Evolutionary conservation across 2,113 vertebrate species (phyloP), one percentile per base, ranked within the genome.

Genomic region (Myodes glareolus): DNA sequence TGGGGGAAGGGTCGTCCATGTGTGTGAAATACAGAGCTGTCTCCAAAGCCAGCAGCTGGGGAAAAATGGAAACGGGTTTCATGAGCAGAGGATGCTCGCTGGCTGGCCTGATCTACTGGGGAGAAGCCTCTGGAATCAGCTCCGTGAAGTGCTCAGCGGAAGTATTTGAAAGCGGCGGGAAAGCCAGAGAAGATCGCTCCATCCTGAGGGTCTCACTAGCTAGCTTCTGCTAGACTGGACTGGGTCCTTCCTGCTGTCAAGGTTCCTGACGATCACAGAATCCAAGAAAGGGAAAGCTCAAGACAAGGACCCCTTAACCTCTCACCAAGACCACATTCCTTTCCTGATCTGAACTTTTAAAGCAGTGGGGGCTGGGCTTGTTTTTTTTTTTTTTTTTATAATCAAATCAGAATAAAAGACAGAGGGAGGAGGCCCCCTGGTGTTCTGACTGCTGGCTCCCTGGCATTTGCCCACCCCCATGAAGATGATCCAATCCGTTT

Each of bases 1-100:
- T 87, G 27, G 98, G 98, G 45, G 97, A 94, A 0, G 98, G 98
- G 61, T 99, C 99, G 27, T 99, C 98, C 0, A 97, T 76, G 25
- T 98, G 92, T 55, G 99, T 99, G 97, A 99, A 99, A 95, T 99
- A 99, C 94, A 99, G 98, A 67, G 98, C 97, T 16, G 99, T 99
- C 96, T 99, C 99, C 97, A 99, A 91, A 45, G 98, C 97, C 95
- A 98, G 67, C 90, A 99, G 98, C 99, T 99, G 93, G 19, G 88
- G 81, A 47, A 42, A 72, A 94, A 81, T 14, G 97, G 91, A 96
- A 63, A 97, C 10, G 85, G 1, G 63, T 5, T 55, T 33, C 29
- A 3, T 14, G 14, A 68, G 87, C 75, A 95, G 77, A 90, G 92
- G 88, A 95, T 4, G 7, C 65, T 76, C 17, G 25, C 52, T 78